Evolutionary conservation across 2,888 invertebrate genomes (phyloP).

Genomic region (Drosophila mercatorum): DNA sequence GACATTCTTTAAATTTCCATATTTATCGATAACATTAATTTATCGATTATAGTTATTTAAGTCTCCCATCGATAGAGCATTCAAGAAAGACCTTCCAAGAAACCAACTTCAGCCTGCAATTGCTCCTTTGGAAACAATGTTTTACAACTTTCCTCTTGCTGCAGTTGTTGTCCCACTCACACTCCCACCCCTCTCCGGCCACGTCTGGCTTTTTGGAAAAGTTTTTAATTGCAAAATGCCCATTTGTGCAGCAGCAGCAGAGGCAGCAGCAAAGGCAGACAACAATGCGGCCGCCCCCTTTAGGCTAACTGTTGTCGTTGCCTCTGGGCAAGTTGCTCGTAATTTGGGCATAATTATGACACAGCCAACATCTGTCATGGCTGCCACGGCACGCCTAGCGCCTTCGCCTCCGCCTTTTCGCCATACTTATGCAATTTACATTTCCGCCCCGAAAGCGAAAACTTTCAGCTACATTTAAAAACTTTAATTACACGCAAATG

Average conservation of each 20-base stretch:
- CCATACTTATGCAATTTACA: slow-evolving; percentile 61
- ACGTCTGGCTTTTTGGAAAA: slow-evolving; percentile 50
- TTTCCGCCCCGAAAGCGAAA: slow-evolving; percentile 28
- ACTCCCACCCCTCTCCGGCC: not conserved
- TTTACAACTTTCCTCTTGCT: slow-evolving; percentile 35
- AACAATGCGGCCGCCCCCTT: slow-evolving; percentile 1
- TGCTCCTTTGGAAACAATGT: slow-evolving; percentile 34
- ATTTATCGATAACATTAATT: not conserved
- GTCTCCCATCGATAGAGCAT: slow-evolving; percentile 30
- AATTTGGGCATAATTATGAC: slow-evolving; percentile 75
- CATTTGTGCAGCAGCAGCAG: slow-evolving; percentile 37
- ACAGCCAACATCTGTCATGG: slow-evolving; percentile 63
- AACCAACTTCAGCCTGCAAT: slow-evolving; percentile 21
- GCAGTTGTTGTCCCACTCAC: slow-evolving; percentile 14
- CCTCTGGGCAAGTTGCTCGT: slow-evolving; percentile 48
- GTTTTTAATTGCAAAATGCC: slow-evolving; percentile 70
- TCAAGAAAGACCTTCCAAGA: slow-evolving; percentile 11
- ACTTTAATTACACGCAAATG: slow-evolving; percentile 67
- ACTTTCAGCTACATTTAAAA: slow-evolving; percentile 55
- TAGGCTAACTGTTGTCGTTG: slow-evolving; percentile 17
- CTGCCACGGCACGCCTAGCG: slow-evolving; percentile 18
- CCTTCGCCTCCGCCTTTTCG: slow-evolving; percentile 11
- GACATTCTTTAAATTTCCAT: not conserved
- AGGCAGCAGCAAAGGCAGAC: slow-evolving; percentile 16
- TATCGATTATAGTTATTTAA: not conserved